Conservation (phyloP, 1,140 invertebrate genomes). For the Eupristina koningsbergeri region DNA sequence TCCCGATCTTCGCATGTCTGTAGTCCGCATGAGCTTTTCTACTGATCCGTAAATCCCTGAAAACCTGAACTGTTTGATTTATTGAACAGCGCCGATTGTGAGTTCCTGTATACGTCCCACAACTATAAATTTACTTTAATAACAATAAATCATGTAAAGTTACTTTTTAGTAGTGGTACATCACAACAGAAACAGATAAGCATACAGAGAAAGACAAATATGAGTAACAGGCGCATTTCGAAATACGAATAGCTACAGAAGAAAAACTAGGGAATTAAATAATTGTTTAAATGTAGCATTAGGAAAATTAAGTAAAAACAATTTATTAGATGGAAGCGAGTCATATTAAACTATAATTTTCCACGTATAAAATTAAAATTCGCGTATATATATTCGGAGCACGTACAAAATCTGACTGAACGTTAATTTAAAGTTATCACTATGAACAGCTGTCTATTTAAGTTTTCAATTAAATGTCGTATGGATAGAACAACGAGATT, state of each 20-base stretch:
- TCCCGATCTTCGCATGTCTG: constrained; percentile 23
- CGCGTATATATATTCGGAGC: neutral
- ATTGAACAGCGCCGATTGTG: constrained; percentile 41
- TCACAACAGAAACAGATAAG: no score
- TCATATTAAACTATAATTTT: no score
- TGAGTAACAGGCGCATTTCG: no score
- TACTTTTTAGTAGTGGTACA: neutral
- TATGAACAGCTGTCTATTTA: neutral
- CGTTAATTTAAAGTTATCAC: neutral
- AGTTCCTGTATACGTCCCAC: neutral
- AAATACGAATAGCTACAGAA: no score
- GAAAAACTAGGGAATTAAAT: no score
- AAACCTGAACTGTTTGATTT: constrained; percentile 45
- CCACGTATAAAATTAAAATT: no score
- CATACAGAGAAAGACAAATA: neutral
- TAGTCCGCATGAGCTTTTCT: constrained; percentile 21
- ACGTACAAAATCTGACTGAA: neutral
- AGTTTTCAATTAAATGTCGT: neutral
- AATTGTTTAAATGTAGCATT: no score
- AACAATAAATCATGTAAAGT: constrained; percentile 48
- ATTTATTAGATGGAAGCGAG: no score
- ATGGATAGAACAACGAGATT: neutral
- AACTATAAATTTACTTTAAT: constrained; percentile 49
- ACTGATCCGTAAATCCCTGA: constrained; percentile 52
- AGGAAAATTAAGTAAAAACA: no score